Evolutionary conservation across 2,888 invertebrate genomes (phyloP).

Genomic region (Catocala fraxini): DNA sequence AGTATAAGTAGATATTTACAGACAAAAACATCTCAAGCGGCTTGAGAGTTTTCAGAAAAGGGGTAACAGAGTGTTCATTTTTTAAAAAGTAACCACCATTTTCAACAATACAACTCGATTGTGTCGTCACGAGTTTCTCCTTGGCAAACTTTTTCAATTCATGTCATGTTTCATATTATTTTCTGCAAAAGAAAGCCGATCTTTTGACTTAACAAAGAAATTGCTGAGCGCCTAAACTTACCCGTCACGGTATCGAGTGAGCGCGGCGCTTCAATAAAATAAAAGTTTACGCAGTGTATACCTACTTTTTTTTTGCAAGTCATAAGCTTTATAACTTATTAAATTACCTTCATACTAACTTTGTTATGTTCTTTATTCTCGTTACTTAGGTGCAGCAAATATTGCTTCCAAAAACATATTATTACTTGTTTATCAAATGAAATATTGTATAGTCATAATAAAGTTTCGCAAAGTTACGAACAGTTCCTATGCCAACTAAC

Average conservation of each 20-base stretch:
- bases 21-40: slow-evolving; percentile 21
- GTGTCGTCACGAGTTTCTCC: slow-evolving; percentile 60
- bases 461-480: no score
- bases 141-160: slow-evolving; percentile 76
- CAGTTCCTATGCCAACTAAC: no score
- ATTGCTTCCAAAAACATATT: slow-evolving; percentile 26
- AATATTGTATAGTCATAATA: no score
- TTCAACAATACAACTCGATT: slow-evolving; percentile 60
- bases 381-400: slow-evolving; percentile 24
- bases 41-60: slow-evolving; percentile 36
- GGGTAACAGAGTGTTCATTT: slow-evolving; percentile 22
- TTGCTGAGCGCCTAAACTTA: slow-evolving; percentile 65
- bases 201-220: slow-evolving; percentile 71
- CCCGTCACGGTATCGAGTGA: slow-evolving; percentile 58
- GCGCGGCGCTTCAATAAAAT: slow-evolving; percentile 62
- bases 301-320: slow-evolving; percentile 52
- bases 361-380: slow-evolving; percentile 31
- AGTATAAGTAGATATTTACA: slow-evolving; percentile 2
- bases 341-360: slow-evolving; percentile 45
- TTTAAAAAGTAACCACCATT: slow-evolving; percentile 52
- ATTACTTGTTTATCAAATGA: slow-evolving; percentile 10
- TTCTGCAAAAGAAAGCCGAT: slow-evolving; percentile 69
- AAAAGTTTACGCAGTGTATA: slow-evolving; percentile 60
- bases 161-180: slow-evolving; percentile 75
- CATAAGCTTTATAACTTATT: slow-evolving; percentile 52